A percentile compares a stretch with the other conserved stretches of the same genome.
Evolutionary conservation across 2,888 invertebrate genomes (phyloP).

Genomic region (Parthenolecanium corni): DNA sequence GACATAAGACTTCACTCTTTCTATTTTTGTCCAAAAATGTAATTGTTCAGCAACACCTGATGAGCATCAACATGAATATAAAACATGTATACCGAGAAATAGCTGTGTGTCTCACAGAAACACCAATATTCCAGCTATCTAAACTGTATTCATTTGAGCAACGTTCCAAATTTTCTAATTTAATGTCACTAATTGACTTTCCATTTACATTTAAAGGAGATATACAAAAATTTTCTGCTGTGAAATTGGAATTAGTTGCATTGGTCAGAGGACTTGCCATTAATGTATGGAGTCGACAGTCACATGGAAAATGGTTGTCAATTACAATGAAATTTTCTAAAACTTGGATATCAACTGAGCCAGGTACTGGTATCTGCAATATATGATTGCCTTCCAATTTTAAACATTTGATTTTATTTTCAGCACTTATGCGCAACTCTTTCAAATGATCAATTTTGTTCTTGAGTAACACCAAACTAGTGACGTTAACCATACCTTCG

Average conservation of each 20-base stretch:
- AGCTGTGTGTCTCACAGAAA: too few relatives aligned
- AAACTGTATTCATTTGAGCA: constrained; percentile 45
- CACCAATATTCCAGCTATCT: neutral
- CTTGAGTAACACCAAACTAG: constrained; percentile 61
- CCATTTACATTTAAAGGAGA: constrained; percentile 75
- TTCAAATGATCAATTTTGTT: constrained; percentile 76
- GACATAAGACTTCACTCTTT: too few relatives aligned
- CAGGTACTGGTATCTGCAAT: constrained; percentile 56
- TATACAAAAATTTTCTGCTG: constrained; percentile 69
- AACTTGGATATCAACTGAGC: constrained; percentile 55
- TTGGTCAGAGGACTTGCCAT: constrained; percentile 60
- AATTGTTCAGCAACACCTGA: too few relatives aligned
- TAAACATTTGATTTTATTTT: constrained; percentile 58
- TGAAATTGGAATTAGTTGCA: constrained; percentile 45
- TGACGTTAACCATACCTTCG: constrained; percentile 59
- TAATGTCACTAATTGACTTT: constrained; percentile 54
- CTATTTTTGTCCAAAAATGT: too few relatives aligned
- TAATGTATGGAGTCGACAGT: constrained; percentile 68
- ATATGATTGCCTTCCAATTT: constrained; percentile 74
- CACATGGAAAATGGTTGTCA: constrained; percentile 76
- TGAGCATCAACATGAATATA: too few relatives aligned
- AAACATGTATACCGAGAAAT: too few relatives aligned
- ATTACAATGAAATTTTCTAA: constrained; percentile 59
- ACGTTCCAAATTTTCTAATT: constrained; percentile 52
- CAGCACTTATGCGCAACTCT: constrained; percentile 56